Base-by-base conservation (phyloP, 2,888 invertebrate genomes). In the Drosophila suboccidentalis region DNA sequence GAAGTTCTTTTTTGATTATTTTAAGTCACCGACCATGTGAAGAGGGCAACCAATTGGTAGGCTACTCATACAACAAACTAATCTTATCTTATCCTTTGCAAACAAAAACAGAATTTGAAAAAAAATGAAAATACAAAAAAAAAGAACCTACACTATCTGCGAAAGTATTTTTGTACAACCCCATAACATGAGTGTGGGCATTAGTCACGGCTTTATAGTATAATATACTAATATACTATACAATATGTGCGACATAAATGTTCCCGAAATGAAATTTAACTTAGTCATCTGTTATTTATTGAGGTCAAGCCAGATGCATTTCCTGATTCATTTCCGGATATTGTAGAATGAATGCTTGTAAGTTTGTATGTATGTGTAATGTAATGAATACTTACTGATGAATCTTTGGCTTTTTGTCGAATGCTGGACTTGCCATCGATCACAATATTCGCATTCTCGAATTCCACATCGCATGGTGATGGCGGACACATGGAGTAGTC, bases 401-500 rank as follows among this genome's bases (percentile, higher is more conserved):
- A 82, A 82, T 92, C 92, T 92, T 91, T 92, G 85, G 91, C 66
- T 89, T 94, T 94, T 90, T 94, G 94, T 83, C 95, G 95, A 92
- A 97, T 95, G 93, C 96, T 97, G 92, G 97, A 97, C 93, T 95
- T 95, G 69, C 97, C 97, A 94, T 97, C 97, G 94, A 97, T 97
- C 93, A 97, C 95, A 92, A 97, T 94, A 93, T 97, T 97, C 93
- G 96, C 97, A 93, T 97, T 97, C 92, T 96, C 94, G 93, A 97
- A 97, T 85, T 95, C 94, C 88, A 97, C 96, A 93, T 95, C 95
- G 93, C 97, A 96, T 38, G 97, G 97, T 88, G 96, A 96, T 43
- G 97, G 96, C 77, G 95, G 95, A 74, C 94, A 95, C 94, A 92
- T 78, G 92, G 94, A 78, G 92, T 92, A 90, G 93, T 94, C 94